Evolutionary conservation across 2,888 invertebrate genomes (phyloP).

Genomic region (Gerosis bhagava): DNA sequence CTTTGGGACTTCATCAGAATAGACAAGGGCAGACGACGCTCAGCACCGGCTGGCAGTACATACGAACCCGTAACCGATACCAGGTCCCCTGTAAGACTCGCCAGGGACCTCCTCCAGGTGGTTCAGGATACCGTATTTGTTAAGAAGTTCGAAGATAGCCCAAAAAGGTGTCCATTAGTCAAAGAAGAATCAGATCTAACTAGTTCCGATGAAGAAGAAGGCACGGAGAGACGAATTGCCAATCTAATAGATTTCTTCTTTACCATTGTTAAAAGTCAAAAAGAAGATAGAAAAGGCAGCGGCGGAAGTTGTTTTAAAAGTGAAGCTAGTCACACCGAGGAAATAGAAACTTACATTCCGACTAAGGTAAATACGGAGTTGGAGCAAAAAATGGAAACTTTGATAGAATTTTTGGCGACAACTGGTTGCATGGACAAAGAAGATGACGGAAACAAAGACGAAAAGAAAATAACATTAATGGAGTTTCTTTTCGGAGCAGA

Average conservation of each 20-base stretch:
- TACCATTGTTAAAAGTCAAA: slow-evolving; percentile 74
- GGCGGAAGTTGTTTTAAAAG: slow-evolving; percentile 70
- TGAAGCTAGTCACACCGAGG: slow-evolving; percentile 62
- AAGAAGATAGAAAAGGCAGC: slow-evolving; percentile 67
- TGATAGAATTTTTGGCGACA: slow-evolving; percentile 72
- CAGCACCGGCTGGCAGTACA: slow-evolving; percentile 54
- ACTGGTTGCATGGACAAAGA: slow-evolving; percentile 68
- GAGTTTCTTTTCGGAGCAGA: slow-evolving; percentile 73
- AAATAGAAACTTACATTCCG: slow-evolving; percentile 45
- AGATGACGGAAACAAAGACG: slow-evolving; percentile 46
- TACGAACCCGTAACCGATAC: slow-evolving; percentile 57
- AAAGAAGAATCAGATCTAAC: slow-evolving; percentile 69
- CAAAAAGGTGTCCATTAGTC: slow-evolving; percentile 66
- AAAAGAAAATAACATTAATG: slow-evolving; percentile 74
- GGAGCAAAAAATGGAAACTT: slow-evolving; percentile 75
- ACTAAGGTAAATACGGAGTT: slow-evolving; percentile 63
- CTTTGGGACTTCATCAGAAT: slow-evolving; percentile 70
- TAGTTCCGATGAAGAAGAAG: slow-evolving; percentile 66
- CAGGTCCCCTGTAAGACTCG: slow-evolving; percentile 62
- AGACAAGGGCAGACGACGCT: slow-evolving; percentile 60
- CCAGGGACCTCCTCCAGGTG: slow-evolving; percentile 70
- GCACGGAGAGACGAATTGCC: slow-evolving; percentile 66
- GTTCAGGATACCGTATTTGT: slow-evolving; percentile 72
- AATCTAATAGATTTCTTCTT: slow-evolving; percentile 77
- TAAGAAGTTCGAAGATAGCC: slow-evolving; percentile 56